A percentile compares a stretch with the other conserved stretches of the same genome.
phyloP scores from a whole-genome alignment of 2,888 invertebrate species.

The Mesorhabditis spiculigera region DNA sequence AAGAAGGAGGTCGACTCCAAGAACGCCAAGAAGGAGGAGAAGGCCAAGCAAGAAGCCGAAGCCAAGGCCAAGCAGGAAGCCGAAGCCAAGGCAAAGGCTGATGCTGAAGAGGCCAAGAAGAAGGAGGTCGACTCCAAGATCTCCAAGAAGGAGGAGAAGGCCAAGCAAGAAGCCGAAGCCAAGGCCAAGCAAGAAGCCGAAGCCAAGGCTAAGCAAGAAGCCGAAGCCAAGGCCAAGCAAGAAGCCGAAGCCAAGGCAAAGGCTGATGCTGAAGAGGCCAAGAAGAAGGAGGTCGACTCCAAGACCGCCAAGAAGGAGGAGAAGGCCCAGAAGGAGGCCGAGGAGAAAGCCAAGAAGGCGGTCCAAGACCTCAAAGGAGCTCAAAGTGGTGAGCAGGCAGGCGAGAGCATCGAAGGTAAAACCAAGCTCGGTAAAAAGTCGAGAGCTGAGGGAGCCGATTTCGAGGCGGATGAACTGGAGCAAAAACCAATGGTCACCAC shows the following conservation, averaged over 20 bases:
- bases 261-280: slow-evolving; percentile 9
- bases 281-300: slow-evolving; percentile 14
- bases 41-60: background rate
- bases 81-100: background rate
- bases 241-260: background rate
- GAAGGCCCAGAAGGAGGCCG: slow-evolving; percentile 2
- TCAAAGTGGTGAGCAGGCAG: too few relatives aligned
- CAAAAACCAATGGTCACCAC: too few relatives aligned
- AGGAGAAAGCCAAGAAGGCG: background rate
- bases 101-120: slow-evolving; percentile 15
- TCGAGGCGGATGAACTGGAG: too few relatives aligned
- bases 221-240: background rate
- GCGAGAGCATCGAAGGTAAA: too few relatives aligned
- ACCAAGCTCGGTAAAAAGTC: too few relatives aligned
- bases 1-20: background rate
- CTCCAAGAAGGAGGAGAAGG: slow-evolving; percentile 17
- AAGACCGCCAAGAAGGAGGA: slow-evolving; percentile 18
- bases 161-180: slow-evolving; percentile 3
- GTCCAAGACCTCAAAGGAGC: too few relatives aligned
- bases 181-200: background rate
- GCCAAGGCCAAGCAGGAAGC: background rate
- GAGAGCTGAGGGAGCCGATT: too few relatives aligned
- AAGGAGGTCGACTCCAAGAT: slow-evolving; percentile 12
- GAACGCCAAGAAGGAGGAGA: background rate
- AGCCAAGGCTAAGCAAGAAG: background rate